Conservation (phyloP, 2,113 vertebrate genomes). For the Todiramphus saurophagus region DNA sequence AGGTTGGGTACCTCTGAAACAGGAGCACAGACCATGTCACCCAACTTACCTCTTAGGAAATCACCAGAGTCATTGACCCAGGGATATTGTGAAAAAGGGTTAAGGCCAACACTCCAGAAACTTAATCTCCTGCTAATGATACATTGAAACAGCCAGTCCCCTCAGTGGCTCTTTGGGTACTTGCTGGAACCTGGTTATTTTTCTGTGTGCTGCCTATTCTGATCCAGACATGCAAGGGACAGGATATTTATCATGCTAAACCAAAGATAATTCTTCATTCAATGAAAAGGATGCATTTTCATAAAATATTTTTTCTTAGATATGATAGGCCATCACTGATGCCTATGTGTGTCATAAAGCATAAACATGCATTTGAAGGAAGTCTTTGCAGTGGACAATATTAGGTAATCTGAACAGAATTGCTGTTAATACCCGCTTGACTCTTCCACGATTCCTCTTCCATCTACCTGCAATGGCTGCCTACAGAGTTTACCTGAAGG, state of each 20-base stretch:
- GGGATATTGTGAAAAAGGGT: background rate
- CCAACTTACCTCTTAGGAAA: background rate
- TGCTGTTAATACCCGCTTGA: background rate
- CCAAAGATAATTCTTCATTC: background rate
- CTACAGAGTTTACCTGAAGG: background rate
- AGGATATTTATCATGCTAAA: background rate
- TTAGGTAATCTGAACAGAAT: background rate
- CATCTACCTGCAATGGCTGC: background rate
- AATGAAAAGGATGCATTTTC: background rate
- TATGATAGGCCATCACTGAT: background rate
- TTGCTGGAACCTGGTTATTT: background rate
- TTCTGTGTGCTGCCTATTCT: background rate
- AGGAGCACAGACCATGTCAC: background rate
- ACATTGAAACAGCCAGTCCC: background rate
- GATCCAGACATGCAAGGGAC: background rate
- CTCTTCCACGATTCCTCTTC: background rate
- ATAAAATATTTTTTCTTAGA: background rate
- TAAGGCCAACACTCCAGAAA: background rate
- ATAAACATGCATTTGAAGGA: background rate
- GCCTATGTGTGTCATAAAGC: background rate
- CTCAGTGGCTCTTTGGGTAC: rapidly evolving
- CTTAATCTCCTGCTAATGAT: background rate
- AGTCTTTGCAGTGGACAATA: background rate
- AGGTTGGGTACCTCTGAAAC: background rate
- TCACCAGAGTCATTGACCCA: background rate